These are phyloP conservation scores for Lucilia cuprina DNA, from an alignment of 1,140 invertebrate genomes.

Conservation along the genomic window DNA sequence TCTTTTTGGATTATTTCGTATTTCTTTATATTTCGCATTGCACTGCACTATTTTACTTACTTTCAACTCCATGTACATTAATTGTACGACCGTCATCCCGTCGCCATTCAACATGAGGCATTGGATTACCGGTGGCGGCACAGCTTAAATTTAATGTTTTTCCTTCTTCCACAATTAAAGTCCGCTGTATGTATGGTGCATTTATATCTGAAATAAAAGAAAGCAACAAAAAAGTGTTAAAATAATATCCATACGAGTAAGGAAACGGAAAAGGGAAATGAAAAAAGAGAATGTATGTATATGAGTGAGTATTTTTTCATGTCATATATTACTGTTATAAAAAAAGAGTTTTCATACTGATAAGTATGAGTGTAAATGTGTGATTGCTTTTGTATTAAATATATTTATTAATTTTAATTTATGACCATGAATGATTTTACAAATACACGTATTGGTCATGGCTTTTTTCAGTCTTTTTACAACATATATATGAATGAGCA, in stretches of 20 bases:
- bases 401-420: not conserved
- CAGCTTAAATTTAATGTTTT: slow-evolving; percentile 78
- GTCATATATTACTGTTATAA: not conserved
- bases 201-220: slow-evolving; percentile 43
- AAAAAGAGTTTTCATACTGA: too few relatives aligned
- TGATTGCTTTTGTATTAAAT: not conserved
- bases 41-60: slow-evolving; percentile 58
- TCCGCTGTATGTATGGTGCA: slow-evolving; percentile 49
- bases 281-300: not conserved
- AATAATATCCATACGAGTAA: not conserved
- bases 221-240: not conserved
- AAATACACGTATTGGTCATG: not conserved
- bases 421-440: not conserved
- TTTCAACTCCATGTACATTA: slow-evolving; percentile 63
- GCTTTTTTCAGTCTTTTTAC: not conserved
- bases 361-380: not conserved
- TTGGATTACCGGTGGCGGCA: slow-evolving; percentile 76
- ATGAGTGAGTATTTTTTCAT: not conserved
- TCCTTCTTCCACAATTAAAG: slow-evolving; percentile 74
- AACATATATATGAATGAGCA: too few relatives aligned
- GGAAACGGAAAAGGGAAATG: not conserved
- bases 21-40: not conserved
- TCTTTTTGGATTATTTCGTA: not conserved
- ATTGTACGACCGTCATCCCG: slow-evolving; percentile 73
- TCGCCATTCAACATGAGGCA: slow-evolving; percentile 79